These are phyloP conservation scores for Ceratosolen fusciceps DNA, from an alignment of 1,140 invertebrate genomes.

Conservation along the genomic window DNA sequence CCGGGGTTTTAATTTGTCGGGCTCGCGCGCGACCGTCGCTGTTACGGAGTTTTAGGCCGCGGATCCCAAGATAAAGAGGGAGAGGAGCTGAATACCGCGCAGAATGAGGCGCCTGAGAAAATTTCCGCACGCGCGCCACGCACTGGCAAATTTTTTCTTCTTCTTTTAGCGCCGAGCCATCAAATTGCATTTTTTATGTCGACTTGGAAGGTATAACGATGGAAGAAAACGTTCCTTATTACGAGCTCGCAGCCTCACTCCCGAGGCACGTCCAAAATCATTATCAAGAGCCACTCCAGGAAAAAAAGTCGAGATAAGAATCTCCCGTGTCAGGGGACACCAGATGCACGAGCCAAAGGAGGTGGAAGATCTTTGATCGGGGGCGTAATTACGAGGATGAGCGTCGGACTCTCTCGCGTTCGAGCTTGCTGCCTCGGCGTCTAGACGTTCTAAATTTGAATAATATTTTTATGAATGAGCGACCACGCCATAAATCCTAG, in stretches of 20 bases:
- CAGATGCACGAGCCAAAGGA: not conserved
- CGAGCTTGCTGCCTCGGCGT: constrained; percentile 49
- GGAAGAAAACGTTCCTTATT: constrained; percentile 10
- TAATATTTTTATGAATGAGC: constrained; percentile 72
- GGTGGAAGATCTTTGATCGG: constrained; percentile 28
- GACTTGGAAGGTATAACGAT: not conserved
- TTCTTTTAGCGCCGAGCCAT: not conserved
- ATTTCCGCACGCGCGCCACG: not conserved
- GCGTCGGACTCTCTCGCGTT: not conserved
- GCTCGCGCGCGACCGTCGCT: not conserved
- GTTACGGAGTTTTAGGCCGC: not conserved
- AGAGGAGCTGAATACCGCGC: not conserved
- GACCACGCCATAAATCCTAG: constrained; percentile 67
- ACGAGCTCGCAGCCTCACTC: constrained; percentile 47
- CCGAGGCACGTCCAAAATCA: constrained; percentile 7
- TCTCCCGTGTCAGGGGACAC: constrained; percentile 27
- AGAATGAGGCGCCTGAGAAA: constrained; percentile 24
- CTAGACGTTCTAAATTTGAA: constrained; percentile 71
- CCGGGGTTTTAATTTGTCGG: constrained; percentile 41
- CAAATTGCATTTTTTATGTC: constrained; percentile 33
- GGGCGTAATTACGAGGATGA: constrained; percentile 47
- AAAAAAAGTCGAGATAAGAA: constrained; percentile 58
- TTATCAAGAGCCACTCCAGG: constrained; percentile 17
- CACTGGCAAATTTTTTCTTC: not conserved
- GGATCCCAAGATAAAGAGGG: too few relatives aligned